These are phyloP conservation scores for Baryphthengus martii DNA, from an alignment of 2,113 vertebrate species.

Conservation along the genomic window DNA sequence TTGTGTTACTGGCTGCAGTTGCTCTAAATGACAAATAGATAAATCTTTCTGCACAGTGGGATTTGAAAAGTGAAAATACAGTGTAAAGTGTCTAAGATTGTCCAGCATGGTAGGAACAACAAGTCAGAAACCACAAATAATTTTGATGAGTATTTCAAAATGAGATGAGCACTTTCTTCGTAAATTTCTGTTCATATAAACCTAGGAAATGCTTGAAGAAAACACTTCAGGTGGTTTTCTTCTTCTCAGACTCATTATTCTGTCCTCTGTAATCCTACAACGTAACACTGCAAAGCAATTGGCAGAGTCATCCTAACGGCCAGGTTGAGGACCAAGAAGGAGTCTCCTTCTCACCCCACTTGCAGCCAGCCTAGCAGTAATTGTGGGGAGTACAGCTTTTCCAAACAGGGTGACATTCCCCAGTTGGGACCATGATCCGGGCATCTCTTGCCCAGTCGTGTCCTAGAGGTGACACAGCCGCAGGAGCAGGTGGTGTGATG, in stretches of 20 bases:
- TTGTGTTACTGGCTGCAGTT: not conserved
- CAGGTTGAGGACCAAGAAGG: not conserved
- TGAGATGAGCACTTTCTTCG: not conserved
- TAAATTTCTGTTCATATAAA: not conserved
- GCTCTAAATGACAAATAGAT: not conserved
- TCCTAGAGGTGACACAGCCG: not conserved
- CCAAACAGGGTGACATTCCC: not conserved
- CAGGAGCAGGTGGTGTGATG: not conserved
- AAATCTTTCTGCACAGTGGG: not conserved
- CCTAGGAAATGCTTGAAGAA: not conserved
- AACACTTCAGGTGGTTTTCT: not conserved
- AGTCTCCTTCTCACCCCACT: not conserved
- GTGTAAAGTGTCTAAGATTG: not conserved
- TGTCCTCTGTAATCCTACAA: not conserved
- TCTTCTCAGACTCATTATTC: not conserved
- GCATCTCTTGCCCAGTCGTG: not conserved
- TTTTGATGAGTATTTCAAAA: not conserved
- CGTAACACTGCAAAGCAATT: not conserved
- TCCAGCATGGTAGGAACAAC: not conserved
- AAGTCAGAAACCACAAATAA: not conserved
- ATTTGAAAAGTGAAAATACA: not conserved
- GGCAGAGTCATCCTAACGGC: not conserved
- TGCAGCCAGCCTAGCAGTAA: not conserved
- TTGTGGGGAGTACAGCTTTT: not conserved
- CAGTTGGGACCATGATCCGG: not conserved